These are phyloP conservation scores for Anastrepha obliqua DNA, from an alignment of 1,140 invertebrate species.

Conservation along the genomic window DNA sequence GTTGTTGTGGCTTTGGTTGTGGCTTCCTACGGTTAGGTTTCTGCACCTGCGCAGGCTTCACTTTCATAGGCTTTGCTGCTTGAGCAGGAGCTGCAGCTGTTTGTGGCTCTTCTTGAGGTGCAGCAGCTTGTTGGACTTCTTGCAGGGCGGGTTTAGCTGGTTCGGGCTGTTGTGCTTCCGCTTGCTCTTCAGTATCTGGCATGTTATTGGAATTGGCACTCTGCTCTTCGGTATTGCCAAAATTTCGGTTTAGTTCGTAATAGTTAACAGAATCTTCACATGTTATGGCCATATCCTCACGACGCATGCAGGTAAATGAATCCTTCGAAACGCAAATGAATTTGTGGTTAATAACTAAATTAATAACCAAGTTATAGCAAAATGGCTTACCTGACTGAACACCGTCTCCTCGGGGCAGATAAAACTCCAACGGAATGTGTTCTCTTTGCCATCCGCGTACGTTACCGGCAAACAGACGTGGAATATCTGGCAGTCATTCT, in stretches of 20 bases:
- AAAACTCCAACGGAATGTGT: constrained; percentile 87
- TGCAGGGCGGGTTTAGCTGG: constrained; percentile 45
- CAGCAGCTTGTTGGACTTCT: not conserved
- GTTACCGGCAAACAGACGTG: constrained; percentile 87
- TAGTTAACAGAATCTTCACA: constrained; percentile 82
- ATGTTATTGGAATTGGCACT: constrained; percentile 50
- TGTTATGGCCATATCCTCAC: constrained; percentile 79
- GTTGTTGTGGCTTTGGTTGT: constrained; percentile 55
- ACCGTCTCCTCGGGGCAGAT: constrained; percentile 90
- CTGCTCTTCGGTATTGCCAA: constrained; percentile 75
- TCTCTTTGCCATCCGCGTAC: constrained; percentile 79
- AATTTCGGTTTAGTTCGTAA: constrained; percentile 80
- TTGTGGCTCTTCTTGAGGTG: not conserved
- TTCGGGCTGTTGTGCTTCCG: constrained; percentile 52
- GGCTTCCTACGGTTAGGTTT: constrained; percentile 67
- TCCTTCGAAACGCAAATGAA: constrained; percentile 74
- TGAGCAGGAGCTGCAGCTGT: constrained; percentile 21
- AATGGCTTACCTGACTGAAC: constrained; percentile 85
- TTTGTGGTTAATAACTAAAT: not conserved
- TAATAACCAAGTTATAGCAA: not conserved
- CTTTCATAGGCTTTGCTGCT: constrained; percentile 61
- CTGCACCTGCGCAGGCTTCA: constrained; percentile 60
- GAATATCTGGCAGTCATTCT: constrained; percentile 91
- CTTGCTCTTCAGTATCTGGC: constrained; percentile 27
- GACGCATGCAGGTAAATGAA: constrained; percentile 81